phyloP scores from a whole-genome alignment of 2,113 vertebrate species.

The Geococcyx californianus region DNA sequence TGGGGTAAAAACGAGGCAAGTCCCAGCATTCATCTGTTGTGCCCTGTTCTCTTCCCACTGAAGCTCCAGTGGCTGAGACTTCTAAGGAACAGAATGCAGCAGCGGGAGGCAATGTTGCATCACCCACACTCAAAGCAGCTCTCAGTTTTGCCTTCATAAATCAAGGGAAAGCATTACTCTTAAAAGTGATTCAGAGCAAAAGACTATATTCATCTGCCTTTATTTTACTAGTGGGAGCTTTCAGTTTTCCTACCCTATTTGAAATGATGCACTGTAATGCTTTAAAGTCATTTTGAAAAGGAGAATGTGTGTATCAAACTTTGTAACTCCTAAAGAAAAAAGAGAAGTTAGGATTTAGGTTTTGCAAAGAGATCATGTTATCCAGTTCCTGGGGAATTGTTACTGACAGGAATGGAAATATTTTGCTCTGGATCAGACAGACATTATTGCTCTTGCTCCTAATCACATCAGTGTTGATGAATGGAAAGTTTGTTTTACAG shows the following conservation, averaged over 20 bases:
- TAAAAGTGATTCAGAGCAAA: neutral
- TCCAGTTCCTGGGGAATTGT: neutral
- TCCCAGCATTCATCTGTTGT: neutral
- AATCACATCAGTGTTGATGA: neutral
- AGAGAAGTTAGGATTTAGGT: neutral
- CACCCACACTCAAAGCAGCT: rapidly evolving
- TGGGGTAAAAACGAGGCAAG: neutral
- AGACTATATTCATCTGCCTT: neutral
- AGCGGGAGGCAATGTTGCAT: neutral
- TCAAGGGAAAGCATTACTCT: neutral
- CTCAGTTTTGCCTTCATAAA: neutral
- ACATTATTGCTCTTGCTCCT: neutral
- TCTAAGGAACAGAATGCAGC: neutral
- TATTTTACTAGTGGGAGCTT: slow-evolving; percentile 19
- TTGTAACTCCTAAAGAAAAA: neutral
- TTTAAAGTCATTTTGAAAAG: neutral
- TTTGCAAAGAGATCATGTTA: neutral
- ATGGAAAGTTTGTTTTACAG: neutral
- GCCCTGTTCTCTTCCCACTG: neutral
- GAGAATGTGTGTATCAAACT: neutral
- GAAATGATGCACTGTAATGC: neutral
- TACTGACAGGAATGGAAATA: neutral
- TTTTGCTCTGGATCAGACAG: neutral
- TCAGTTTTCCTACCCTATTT: neutral
- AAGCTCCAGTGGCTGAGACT: neutral